Base-by-base conservation (phyloP, 2,113 vertebrate species). In the Etheostoma spectabile region DNA sequence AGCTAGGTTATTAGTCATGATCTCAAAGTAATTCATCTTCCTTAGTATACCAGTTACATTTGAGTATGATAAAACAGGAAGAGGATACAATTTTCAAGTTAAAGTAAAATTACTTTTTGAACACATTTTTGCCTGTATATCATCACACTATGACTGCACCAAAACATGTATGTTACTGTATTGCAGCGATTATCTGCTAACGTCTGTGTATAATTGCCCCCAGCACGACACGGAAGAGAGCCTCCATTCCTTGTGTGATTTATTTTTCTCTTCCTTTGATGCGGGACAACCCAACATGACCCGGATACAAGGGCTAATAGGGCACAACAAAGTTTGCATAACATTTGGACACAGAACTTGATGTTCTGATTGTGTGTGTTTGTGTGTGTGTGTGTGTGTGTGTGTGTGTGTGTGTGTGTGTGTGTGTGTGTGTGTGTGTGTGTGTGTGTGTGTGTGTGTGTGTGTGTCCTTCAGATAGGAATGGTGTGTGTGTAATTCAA, bases 221-320 rank as follows among this genome's bases (percentile, higher is more conserved):
- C 73, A 83, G 62, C 82, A 80, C 83, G 87, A 92, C 85, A 92
- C 86, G 90, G 91, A 92, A 89, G 81, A 92, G 56, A 84, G 74
- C 74, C 68, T 80, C 56, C 11, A 19, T 70, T 77, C 63, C 62
- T 61, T 67, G 79, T 76, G 79, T 64, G 76, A 88, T 84, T 88
- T 83, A 75, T 90, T 89, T 90, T 81, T 65, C 83, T 77, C 64
- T 64, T 72, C 62, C 75, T 90, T 81, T 88, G 76, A 92, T 91
- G 85, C 60, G 46, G 88, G 86, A 91, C 78, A 87, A 77, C 72
- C 75, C 75, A 68, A 82, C 80, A 77, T 78, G 82, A 90, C 89
- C 86, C 73, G 63, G 86, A 86, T 88, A 84, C 69, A 68, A 63
- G 79, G 72, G 67, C 85, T 88, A 86, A 92, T 78, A 84, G 65